Conservation (phyloP, 2,113 vertebrate genomes). For the Passer montanus region DNA sequence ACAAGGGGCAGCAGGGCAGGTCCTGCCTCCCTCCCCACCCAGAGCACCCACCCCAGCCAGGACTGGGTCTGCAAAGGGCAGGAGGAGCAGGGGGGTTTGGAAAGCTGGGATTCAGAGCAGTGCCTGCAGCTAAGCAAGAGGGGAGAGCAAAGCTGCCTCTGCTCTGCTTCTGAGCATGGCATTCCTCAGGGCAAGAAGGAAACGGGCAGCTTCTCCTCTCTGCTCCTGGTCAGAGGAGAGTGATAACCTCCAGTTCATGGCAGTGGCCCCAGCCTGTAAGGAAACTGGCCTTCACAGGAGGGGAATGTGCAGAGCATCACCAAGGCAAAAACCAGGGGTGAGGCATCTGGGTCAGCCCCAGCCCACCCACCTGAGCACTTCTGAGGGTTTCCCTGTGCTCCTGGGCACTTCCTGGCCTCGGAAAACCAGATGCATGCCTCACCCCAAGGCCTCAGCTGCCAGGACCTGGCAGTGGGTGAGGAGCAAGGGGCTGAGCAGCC, state of each 20-base stretch:
- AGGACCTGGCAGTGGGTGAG: neutral
- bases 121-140: neutral
- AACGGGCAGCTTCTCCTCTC: neutral
- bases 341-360: neutral
- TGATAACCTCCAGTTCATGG: neutral
- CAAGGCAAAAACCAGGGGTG: neutral
- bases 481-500: accelerated
- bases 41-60: neutral
- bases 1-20: neutral
- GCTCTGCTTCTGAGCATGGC: neutral
- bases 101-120: neutral
- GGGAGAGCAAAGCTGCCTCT: neutral
- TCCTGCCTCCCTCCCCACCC: neutral
- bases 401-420: neutral
- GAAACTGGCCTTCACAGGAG: neutral
- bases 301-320: neutral
- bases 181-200: neutral
- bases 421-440: neutral
- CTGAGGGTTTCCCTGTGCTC: neutral
- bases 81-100: neutral
- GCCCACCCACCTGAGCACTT: neutral
- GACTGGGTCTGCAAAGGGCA: neutral
- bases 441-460: neutral
- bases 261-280: neutral
- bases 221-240: neutral